Evolutionary conservation across 1,140 invertebrate species (phyloP).

Genomic region (silkworm (Bombyx mori)): DNA sequence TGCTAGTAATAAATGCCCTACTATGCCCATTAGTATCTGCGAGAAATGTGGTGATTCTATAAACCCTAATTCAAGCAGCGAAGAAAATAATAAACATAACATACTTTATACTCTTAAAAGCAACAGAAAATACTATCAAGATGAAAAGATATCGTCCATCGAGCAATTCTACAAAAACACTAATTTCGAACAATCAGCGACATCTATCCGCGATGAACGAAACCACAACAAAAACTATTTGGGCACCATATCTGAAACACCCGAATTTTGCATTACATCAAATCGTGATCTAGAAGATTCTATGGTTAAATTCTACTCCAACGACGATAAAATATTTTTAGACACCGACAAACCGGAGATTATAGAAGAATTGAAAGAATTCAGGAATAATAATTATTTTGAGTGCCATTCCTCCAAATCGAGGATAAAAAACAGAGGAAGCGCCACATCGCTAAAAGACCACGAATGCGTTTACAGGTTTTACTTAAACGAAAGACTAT

Average conservation of each 20-base stretch:
- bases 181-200: slow-evolving; percentile 35
- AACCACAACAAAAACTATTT: slow-evolving; percentile 26
- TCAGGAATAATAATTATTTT: slow-evolving; percentile 54
- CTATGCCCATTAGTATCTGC: slow-evolving; percentile 25
- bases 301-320: slow-evolving; percentile 22
- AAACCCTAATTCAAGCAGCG: not conserved
- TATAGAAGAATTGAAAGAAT: slow-evolving; percentile 44
- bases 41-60: slow-evolving; percentile 41
- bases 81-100: slow-evolving; percentile 2
- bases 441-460: slow-evolving; percentile 25
- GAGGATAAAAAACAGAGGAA: slow-evolving; percentile 31
- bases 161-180: slow-evolving; percentile 53
- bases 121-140: slow-evolving; percentile 6
- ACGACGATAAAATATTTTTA: slow-evolving; percentile 26
- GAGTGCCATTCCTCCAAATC: slow-evolving; percentile 58
- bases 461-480: slow-evolving; percentile 60
- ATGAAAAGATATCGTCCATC: slow-evolving; percentile 13
- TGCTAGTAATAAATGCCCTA: slow-evolving; percentile 12
- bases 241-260: slow-evolving; percentile 42
- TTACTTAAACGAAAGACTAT: slow-evolving; percentile 56
- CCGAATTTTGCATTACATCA: slow-evolving; percentile 23
- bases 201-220: slow-evolving; percentile 26
- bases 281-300: slow-evolving; percentile 8
- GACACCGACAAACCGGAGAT: slow-evolving; percentile 27
- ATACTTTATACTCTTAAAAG: slow-evolving; percentile 4